Evolutionary conservation across 2,888 invertebrate genomes (phyloP).

Genomic region (Leptinotarsa juncta): DNA sequence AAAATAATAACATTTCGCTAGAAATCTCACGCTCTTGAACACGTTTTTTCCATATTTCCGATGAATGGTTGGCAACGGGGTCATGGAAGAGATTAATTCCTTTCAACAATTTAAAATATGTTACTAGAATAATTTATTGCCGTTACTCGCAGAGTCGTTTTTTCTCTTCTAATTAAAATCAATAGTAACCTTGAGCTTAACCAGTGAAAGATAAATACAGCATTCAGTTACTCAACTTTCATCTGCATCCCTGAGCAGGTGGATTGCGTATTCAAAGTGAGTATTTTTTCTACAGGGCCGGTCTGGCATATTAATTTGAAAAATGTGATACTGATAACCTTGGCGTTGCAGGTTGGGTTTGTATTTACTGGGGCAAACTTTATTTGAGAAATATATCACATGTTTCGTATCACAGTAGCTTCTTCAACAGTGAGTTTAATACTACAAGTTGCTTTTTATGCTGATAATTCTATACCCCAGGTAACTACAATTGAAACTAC

Average conservation of each 20-base stretch:
- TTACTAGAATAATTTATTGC: conserved; percentile 8
- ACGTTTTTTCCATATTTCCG: neutral
- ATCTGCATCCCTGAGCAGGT: neutral
- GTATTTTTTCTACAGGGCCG: too few relatives aligned
- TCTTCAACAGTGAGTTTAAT: too few relatives aligned
- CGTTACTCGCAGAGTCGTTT: neutral
- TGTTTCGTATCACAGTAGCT: too few relatives aligned
- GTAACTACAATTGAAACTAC: too few relatives aligned
- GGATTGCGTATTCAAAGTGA: neutral
- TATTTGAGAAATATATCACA: too few relatives aligned
- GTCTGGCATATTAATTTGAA: too few relatives aligned
- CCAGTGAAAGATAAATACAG: neutral
- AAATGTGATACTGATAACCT: too few relatives aligned
- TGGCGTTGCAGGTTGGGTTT: too few relatives aligned
- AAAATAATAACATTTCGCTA: neutral
- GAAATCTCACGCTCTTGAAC: neutral
- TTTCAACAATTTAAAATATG: neutral
- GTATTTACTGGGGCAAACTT: too few relatives aligned
- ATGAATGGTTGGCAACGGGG: neutral
- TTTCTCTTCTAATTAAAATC: conserved; percentile 1
- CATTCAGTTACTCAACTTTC: neutral
- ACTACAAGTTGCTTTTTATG: too few relatives aligned
- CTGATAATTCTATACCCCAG: too few relatives aligned
- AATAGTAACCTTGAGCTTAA: conserved; percentile 9
- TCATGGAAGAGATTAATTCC: conserved; percentile 3